These are phyloP conservation scores for Macrostomum lignano DNA, from an alignment of 1,140 invertebrate species.

Conservation along the genomic window DNA sequence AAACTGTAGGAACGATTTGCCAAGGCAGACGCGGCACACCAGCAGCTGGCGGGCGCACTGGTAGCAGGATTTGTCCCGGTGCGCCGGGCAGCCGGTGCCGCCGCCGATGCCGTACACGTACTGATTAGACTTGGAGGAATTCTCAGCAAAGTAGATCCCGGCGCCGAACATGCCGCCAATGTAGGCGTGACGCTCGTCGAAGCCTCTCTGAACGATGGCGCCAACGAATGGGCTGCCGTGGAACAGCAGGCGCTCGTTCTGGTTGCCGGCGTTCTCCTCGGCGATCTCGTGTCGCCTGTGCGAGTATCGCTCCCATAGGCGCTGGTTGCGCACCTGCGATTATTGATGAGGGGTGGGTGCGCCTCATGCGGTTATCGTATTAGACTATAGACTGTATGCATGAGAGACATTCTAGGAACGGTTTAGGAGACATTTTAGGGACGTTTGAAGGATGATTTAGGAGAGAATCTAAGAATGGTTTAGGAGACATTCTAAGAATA, in stretches of 20 bases:
- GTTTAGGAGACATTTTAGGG: too few relatives aligned
- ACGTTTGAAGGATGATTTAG: too few relatives aligned
- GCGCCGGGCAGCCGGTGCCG: slow-evolving; percentile 70
- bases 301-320: slow-evolving; percentile 65
- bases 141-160: slow-evolving; percentile 86
- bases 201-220: slow-evolving; percentile 85
- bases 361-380: too few relatives aligned
- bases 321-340: slow-evolving; percentile 72
- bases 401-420: too few relatives aligned
- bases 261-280: slow-evolving; percentile 47
- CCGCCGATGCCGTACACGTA: slow-evolving; percentile 75
- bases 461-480: too few relatives aligned
- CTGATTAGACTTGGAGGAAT: slow-evolving; percentile 89
- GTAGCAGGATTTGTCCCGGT: slow-evolving; percentile 52
- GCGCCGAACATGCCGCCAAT: slow-evolving; percentile 94
- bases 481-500: too few relatives aligned
- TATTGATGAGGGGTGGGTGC: too few relatives aligned
- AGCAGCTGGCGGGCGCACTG: slow-evolving; percentile 54
- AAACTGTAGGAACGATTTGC: slow-evolving; percentile 71
- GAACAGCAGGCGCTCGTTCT: slow-evolving; percentile 74
- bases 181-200: slow-evolving; percentile 83
- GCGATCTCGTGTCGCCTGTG: slow-evolving; percentile 62
- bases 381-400: too few relatives aligned
- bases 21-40: slow-evolving; percentile 64
- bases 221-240: slow-evolving; percentile 88